Conservation (phyloP, 2,888 invertebrate genomes). For the Cremastinae sp. region DNA sequence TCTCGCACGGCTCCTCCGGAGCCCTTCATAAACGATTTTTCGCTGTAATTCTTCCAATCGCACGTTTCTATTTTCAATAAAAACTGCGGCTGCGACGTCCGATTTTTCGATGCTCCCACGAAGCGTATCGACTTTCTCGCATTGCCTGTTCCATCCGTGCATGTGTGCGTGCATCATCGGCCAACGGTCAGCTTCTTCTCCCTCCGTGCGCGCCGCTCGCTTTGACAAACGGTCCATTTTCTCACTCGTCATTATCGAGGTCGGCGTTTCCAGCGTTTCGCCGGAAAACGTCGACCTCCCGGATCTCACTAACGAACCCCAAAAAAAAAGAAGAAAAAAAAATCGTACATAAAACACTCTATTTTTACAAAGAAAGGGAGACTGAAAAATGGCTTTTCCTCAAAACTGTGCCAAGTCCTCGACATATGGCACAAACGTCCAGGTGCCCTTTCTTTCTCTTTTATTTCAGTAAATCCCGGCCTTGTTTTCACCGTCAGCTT, state of each 20-base stretch:
- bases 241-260: slow-evolving; percentile 1
- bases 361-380: slow-evolving; percentile 18
- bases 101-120: slow-evolving; percentile 45
- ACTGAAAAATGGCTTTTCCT: slow-evolving; percentile 3
- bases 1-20: slow-evolving; percentile 34
- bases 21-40: slow-evolving; percentile 32
- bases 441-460: not conserved
- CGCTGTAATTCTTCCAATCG: slow-evolving; percentile 48
- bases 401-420: not conserved
- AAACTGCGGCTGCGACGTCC: not conserved
- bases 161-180: too few relatives aligned
- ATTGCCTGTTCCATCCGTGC: not conserved
- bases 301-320: too few relatives aligned
- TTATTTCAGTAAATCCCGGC: slow-evolving; percentile 17
- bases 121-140: slow-evolving; percentile 39
- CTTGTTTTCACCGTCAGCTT: too few relatives aligned
- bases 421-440: not conserved
- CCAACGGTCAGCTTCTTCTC: not conserved
- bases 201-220: not conserved
- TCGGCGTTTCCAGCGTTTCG: not conserved
- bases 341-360: not conserved
- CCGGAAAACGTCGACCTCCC: too few relatives aligned
- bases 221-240: slow-evolving; percentile 10
- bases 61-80: slow-evolving; percentile 46
- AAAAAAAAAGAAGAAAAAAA: slow-evolving; percentile 15